These are phyloP conservation scores for Caenorhabditis briggsae DNA, from an alignment of 1,140 invertebrate genomes.

Conservation along the genomic window DNA sequence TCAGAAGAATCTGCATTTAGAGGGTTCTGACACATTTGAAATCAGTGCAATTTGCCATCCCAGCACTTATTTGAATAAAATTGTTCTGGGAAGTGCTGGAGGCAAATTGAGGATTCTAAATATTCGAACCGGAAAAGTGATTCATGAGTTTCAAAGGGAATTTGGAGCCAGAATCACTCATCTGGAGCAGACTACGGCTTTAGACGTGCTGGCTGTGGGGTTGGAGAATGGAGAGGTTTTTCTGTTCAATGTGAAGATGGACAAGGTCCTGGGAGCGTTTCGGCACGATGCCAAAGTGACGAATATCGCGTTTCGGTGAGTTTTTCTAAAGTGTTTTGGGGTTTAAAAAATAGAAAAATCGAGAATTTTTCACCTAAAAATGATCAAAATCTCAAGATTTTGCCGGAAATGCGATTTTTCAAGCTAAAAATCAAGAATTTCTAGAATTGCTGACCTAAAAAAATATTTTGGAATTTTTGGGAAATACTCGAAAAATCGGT, in stretches of 20 bases:
- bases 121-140: conserved; percentile 57
- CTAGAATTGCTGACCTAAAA: too few relatives aligned
- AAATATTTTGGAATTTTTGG: too few relatives aligned
- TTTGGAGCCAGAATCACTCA: background rate
- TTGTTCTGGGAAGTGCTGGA: conserved; percentile 43
- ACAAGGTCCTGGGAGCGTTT: conserved; percentile 22
- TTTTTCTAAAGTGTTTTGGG: background rate
- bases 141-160: conserved; percentile 51
- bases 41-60: conserved; percentile 59
- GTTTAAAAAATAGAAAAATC: background rate
- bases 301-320: conserved; percentile 54
- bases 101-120: conserved; percentile 53
- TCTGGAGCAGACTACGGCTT: conserved; percentile 57
- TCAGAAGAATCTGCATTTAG: background rate
- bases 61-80: conserved; percentile 60
- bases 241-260: conserved; percentile 57
- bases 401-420: too few relatives aligned
- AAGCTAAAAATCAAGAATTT: too few relatives aligned
- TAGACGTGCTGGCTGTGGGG: conserved; percentile 58
- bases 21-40: conserved; percentile 57
- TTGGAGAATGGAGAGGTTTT: conserved; percentile 44
- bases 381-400: too few relatives aligned
- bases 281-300: conserved; percentile 47
- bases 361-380: background rate
- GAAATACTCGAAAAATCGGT: too few relatives aligned